Base-by-base conservation (phyloP, 2,113 vertebrate genomes). In the Pseudopodoces humilis region DNA sequence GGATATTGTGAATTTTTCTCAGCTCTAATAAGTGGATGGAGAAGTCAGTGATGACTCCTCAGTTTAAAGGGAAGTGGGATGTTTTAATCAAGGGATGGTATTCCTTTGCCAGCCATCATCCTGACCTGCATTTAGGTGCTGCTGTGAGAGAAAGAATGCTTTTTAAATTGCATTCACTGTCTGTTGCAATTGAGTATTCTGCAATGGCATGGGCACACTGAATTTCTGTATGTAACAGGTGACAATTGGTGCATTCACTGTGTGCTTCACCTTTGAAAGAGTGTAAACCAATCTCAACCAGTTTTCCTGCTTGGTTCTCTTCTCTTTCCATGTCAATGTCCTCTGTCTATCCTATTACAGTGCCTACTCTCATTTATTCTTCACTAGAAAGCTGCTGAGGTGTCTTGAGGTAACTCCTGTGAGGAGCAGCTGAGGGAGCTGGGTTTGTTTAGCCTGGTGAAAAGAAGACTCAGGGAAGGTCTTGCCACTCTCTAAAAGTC, bases 281-380 rank as follows among this genome's bases (percentile, higher is more conserved):
- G 10, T 4, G 12, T 15, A 74, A 89, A 53, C 3, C 15, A 41
- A 2, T 12, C 21, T 47, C 9, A 1, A 22, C 7, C 2, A 1
- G 19, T 59, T 59, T 64, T 52, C 7, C 31, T 35, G 4, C 25
- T 72, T 50, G 27, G 2, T 0, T 75, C 1, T 85, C 16, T 78
- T 58, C 8, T 77, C 7, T 11, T 44, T 62, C 24, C 25, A 63
- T 23, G 39, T 19, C 55, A 60, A 0, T 25, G 8, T n/a, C 27
- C 22, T 53, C 20, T 46, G 9, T 18, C 17, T 46, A 19, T 35
- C 23, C 24, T 46, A 1, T 10, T 53, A 28, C 3, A 64, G 5
- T 25, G 6, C 27, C 30, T 46, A 27, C 27, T 47, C 6, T 77
- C 7, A 4, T 75, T 64, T 58, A 47, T 31, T 53, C 21, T 37